Conservation (phyloP, 2,797 vertebrate genomes). For the Discoglossus pictus region DNA sequence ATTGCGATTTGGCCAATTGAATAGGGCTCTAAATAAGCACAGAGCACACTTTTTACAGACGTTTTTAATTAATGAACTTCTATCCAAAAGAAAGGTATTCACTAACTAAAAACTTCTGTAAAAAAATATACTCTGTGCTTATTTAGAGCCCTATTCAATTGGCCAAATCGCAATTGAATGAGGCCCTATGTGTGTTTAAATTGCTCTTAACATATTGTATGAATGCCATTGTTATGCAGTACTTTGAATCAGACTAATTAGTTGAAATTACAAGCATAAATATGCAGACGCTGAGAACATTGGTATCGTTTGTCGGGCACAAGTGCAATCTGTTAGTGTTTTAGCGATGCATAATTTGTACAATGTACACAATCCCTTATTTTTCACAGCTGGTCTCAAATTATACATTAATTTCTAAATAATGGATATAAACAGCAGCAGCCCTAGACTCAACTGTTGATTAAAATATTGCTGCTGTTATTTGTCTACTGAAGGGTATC, state of each 20-base stretch:
- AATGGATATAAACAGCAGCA: slow-evolving; percentile 42
- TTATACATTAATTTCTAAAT: slow-evolving; percentile 42
- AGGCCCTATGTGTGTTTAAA: too few relatives aligned
- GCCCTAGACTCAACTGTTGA: slow-evolving; percentile 42
- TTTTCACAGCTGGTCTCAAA: slow-evolving; percentile 34
- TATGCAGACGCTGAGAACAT: slow-evolving; percentile 25
- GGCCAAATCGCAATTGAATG: too few relatives aligned
- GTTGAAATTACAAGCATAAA: slow-evolving; percentile 11
- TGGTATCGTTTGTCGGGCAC: slow-evolving; percentile 47
- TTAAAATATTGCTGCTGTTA: slow-evolving; percentile 52
- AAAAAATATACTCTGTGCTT: too few relatives aligned
- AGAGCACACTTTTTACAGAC: too few relatives aligned
- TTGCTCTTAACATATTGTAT: neutral
- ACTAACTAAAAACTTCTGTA: too few relatives aligned
- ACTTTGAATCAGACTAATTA: slow-evolving; percentile 19
- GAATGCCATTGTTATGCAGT: neutral
- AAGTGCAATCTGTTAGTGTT: slow-evolving; percentile 19
- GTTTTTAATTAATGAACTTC: too few relatives aligned
- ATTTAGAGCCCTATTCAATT: too few relatives aligned
- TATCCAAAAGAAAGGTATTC: too few relatives aligned
- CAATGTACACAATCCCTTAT: slow-evolving; percentile 46
- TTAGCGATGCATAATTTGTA: slow-evolving; percentile 12
- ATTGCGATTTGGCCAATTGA: too few relatives aligned
- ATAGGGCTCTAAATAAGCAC: too few relatives aligned
- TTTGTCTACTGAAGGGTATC: slow-evolving; percentile 47